These are phyloP conservation scores for Nasonia oneida DNA, from an alignment of 2,888 invertebrate species.

Conservation along the genomic window DNA sequence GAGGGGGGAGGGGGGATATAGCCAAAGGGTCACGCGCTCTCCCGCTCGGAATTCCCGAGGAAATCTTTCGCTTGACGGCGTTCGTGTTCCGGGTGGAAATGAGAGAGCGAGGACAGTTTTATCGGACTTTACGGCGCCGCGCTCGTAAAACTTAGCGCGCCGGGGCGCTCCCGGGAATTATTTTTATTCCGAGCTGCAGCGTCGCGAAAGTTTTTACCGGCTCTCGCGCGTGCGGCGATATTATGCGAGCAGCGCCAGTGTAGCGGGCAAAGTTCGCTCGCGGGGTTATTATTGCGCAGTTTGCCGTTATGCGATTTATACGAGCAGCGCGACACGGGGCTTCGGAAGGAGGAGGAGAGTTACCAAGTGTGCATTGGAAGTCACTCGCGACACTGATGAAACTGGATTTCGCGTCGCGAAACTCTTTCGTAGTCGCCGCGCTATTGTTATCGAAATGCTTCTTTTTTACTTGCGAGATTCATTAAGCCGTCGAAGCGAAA, in stretches of 20 bases:
- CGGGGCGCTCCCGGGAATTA: conserved; percentile 11
- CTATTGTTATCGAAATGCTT: no score
- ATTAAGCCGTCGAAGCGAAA: background rate
- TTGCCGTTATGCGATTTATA: conserved; percentile 17
- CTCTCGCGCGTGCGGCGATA: background rate
- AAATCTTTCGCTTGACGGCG: conserved; percentile 11
- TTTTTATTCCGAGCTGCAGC: conserved; percentile 41
- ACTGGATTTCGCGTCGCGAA: background rate
- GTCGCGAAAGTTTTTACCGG: background rate
- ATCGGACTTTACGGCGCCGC: conserved; percentile 51
- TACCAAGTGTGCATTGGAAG: conserved; percentile 23
- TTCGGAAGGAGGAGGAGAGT: background rate
- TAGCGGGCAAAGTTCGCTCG: background rate
- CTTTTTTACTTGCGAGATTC: background rate
- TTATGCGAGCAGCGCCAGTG: background rate
- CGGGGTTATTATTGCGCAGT: conserved; percentile 36
- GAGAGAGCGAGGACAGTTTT: conserved; percentile 46
- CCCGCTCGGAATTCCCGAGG: conserved; percentile 5
- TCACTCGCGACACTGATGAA: background rate
- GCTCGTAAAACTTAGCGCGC: conserved; percentile 44
- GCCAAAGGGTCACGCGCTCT: conserved; percentile 18
- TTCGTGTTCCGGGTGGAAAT: conserved; percentile 57
- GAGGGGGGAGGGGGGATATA: background rate
- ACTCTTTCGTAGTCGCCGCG: background rate
- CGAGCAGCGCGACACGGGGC: background rate